phyloP scores from a whole-genome alignment of 1,140 invertebrate species.

The Eupeodes corollae region DNA sequence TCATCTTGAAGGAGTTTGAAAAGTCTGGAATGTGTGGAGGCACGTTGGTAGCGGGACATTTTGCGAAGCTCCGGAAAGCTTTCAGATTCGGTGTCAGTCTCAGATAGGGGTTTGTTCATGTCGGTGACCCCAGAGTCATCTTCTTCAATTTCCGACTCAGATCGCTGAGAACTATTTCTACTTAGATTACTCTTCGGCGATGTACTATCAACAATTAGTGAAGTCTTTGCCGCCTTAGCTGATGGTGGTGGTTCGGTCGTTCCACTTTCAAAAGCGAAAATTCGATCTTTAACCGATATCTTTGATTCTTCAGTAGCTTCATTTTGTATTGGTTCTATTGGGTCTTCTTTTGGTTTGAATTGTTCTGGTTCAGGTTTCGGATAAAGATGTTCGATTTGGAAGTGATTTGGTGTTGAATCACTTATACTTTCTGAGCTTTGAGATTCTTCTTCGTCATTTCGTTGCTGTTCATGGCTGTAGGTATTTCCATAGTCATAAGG shows the following conservation, averaged over 20 bases:
- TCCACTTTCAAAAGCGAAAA: constrained; percentile 30
- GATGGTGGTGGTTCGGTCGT: constrained; percentile 4
- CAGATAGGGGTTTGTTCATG: constrained; percentile 55
- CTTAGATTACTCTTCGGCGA: constrained; percentile 24
- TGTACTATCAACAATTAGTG: constrained; percentile 26
- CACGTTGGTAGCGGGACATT: constrained; percentile 50
- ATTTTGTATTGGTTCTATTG: constrained; percentile 23
- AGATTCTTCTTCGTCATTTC: constrained; percentile 7
- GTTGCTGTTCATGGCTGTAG: constrained; percentile 4
- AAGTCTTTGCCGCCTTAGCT: constrained; percentile 14
- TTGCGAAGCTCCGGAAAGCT: constrained; percentile 44
- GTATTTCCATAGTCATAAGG: neutral
- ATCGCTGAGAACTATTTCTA: constrained; percentile 35
- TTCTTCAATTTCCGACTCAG: constrained; percentile 48
- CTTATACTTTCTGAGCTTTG: constrained; percentile 12
- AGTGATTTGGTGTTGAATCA: constrained; percentile 15
- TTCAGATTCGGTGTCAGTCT: constrained; percentile 53
- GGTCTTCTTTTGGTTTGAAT: constrained; percentile 13
- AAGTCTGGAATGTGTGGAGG: constrained; percentile 58
- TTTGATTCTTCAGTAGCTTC: constrained; percentile 21
- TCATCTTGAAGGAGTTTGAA: constrained; percentile 56
- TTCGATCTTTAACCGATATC: constrained; percentile 30
- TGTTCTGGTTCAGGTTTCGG: constrained; percentile 11
- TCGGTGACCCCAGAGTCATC: constrained; percentile 63
- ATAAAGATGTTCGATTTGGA: constrained; percentile 11